Evolutionary conservation across 2,797 vertebrate species (phyloP), one percentile per base, ranked within the genome.

Genomic region (Rhynchonycteris naso): DNA sequence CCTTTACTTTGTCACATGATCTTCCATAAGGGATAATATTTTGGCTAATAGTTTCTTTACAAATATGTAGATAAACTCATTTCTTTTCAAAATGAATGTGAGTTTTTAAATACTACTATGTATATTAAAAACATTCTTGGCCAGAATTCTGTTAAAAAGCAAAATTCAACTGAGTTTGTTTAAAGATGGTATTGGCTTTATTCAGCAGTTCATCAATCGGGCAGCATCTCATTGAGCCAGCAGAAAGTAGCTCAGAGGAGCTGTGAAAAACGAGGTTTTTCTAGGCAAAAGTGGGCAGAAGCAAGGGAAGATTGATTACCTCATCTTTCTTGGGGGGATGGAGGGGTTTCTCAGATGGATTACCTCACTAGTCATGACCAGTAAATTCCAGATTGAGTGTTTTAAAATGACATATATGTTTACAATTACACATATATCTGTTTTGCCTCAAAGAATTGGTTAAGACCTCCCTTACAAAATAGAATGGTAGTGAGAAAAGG

Each of bases 21-120:
- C 24, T 90, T 91, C 52, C 58, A 21, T 81, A 83, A 89, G 54
- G 30, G 47, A 71, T n/a, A 61, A 72, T 65, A 47, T 33, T 78
- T 83, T 88, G 26, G 74, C 38, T 61, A 47, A 71, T 26, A 7
- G 13, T 66, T 68, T 54, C 35, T 22, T 91, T 90, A 56, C 50
- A 43, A 59, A 61, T 86, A 69, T 8, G 24, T 35, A 26, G 19
- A 68, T 81, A 50, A 86, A 87, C 30, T 9, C 26, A 47, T 33
- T 50, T 94, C 33, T 66, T 89, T 91, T 68, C n/a, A 75, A 86
- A 85, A 87, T 22, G 26, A 65, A 47, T 50, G 13, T 66, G 52
- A 68, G 72, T 74, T 90, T 95, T 80, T 59, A 90, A 94, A 56
- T 75, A 59, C 35, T 82, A 26, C 21, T 78, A 6, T 58, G 66